phyloP scores from a whole-genome alignment of 2,888 invertebrate genomes.

The Brachycybe producta region DNA sequence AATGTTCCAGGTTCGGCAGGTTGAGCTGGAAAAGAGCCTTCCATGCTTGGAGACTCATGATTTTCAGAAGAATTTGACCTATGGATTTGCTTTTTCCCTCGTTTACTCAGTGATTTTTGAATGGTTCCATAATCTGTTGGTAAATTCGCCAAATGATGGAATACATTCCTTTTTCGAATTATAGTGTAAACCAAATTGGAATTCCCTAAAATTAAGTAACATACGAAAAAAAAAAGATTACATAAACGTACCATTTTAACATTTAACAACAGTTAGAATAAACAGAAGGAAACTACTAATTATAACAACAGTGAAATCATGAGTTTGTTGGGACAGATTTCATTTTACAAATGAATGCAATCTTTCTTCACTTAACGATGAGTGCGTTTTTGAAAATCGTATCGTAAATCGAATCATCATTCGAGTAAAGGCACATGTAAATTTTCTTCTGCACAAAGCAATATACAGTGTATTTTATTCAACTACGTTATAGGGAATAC shows the following conservation, averaged over 20 bases:
- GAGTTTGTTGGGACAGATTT: too few relatives aligned
- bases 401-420: too few relatives aligned
- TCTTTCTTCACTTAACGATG: too few relatives aligned
- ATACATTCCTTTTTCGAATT: slow-evolving; percentile 94
- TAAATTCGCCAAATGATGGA: slow-evolving; percentile 92
- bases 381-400: too few relatives aligned
- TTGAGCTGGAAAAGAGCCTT: slow-evolving; percentile 66
- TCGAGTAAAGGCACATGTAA: too few relatives aligned
- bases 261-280: too few relatives aligned
- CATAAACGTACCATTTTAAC: too few relatives aligned
- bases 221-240: not conserved
- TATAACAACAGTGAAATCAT: slow-evolving; percentile 1
- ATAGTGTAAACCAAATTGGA: slow-evolving; percentile 98
- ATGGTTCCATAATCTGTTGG: slow-evolving; percentile 87
- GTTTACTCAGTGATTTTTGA: slow-evolving; percentile 47
- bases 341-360: too few relatives aligned
- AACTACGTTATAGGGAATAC: too few relatives aligned
- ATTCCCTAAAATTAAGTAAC: slow-evolving; percentile 51
- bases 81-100: slow-evolving; percentile 25
- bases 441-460: too few relatives aligned
- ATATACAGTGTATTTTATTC: too few relatives aligned
- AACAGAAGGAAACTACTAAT: slow-evolving; percentile 5
- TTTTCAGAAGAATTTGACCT: slow-evolving; percentile 21
- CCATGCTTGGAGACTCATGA: slow-evolving; percentile 43
- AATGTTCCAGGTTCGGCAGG: slow-evolving; percentile 85